Base-by-base conservation (phyloP, 2,113 vertebrate species). In the Ophthalmolycus amberensis region DNA sequence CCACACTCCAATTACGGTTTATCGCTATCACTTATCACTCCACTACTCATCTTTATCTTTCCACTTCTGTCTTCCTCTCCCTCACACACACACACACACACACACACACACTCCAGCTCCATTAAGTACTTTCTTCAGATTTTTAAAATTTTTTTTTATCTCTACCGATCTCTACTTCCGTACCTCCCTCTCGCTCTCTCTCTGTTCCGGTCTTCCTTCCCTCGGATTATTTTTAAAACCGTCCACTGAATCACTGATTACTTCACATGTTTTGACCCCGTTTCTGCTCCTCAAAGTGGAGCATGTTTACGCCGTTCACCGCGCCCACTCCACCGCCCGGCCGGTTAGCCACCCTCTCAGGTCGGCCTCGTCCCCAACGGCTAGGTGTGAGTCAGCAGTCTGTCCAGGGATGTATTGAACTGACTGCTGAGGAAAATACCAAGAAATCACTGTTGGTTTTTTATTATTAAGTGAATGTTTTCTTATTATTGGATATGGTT, bases 381-480 rank as follows among this genome's bases (percentile, higher is more conserved):
- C 56, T 58, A 7, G 25, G 2, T 59, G 6, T 88, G 85, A 91
- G 32, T 88, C 88, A 88, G 10, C 59, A 56, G 44, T 12, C 38
- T 12, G 32, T 65, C 52, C 29, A 44, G 69, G 72, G 60, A 65
- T 68, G 64, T 69, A n/a, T 52, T 71, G 67, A 0, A 9, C 18
- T 52, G 37, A 34, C 10, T 56, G n/a, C 10, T 12, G 54, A 67
- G 50, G 65, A 27, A 32, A 22, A 34, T 25, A 34, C 25, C 5
- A 12, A 67, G n/a, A 16, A 1, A 70, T 64, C 18, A 20, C 12
- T 29, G n/a, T 1, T 40, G 48, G 7, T 42, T 42, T 12, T 22
- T 60, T 27, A 22, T 67, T 7, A 29, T 27, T 3, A 27, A 18
- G 54, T 25, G 37, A 38, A 38, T 38, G 38, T 9, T 38, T 20